Evolutionary conservation across 2,888 invertebrate species (phyloP).

Genomic region (Hemistola chrysoprasaria): DNA sequence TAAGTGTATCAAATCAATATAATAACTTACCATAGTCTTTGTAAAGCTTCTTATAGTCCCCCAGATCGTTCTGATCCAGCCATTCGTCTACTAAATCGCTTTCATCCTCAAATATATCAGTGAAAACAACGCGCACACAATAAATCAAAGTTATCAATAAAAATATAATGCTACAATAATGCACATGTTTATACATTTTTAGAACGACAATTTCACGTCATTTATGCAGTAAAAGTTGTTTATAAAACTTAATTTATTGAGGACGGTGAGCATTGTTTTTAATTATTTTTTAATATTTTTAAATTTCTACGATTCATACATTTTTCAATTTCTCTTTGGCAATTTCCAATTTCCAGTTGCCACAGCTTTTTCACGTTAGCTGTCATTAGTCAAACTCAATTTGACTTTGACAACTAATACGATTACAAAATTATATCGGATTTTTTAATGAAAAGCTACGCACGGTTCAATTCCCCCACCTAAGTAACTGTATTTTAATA

Average conservation of each 20-base stretch:
- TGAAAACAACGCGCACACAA: slow-evolving; percentile 57
- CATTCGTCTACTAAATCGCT: slow-evolving; percentile 86
- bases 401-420: too few relatives aligned
- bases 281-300: slow-evolving; percentile 31
- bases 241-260: slow-evolving; percentile 28
- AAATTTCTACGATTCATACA: slow-evolving; percentile 8
- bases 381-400: too few relatives aligned
- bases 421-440: too few relatives aligned
- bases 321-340: neutral
- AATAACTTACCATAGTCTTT: slow-evolving; percentile 85
- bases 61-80: slow-evolving; percentile 88
- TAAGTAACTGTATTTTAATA: too few relatives aligned
- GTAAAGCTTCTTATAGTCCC: slow-evolving; percentile 86
- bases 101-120: slow-evolving; percentile 76
- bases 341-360: too few relatives aligned
- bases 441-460: too few relatives aligned
- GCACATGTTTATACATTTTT: slow-evolving; percentile 62
- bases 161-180: slow-evolving; percentile 56
- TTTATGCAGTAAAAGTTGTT: slow-evolving; percentile 38
- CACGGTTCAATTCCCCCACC: too few relatives aligned
- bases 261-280: slow-evolving; percentile 28
- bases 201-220: slow-evolving; percentile 44
- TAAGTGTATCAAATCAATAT: neutral
- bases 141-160: slow-evolving; percentile 62
- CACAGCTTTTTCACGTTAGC: too few relatives aligned